These are phyloP conservation scores for Tipula lateralis DNA, from an alignment of 2,888 invertebrate genomes.

Conservation along the genomic window DNA sequence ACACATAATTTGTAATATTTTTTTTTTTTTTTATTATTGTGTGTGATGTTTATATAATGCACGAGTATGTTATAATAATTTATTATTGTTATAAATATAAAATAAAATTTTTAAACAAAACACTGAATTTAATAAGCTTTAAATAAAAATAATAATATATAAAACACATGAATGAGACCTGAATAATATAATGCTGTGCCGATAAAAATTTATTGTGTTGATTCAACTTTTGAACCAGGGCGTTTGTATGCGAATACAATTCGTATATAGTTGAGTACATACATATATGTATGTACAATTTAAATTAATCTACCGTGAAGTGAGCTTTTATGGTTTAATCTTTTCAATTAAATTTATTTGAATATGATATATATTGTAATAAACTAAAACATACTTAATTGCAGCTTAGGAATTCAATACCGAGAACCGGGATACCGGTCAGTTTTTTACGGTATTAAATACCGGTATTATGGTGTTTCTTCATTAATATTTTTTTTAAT, in stretches of 20 bases:
- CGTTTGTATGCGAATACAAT: no score
- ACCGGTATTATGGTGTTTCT: no score
- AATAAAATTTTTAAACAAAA: background rate
- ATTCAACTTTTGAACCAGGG: background rate
- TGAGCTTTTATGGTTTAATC: background rate
- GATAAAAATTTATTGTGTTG: background rate
- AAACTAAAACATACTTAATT: no score
- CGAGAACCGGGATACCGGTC: no score
- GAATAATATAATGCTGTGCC: background rate
- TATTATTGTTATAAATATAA: background rate
- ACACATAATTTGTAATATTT: constrained; percentile 15
- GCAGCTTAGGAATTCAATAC: no score
- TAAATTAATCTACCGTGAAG: background rate
- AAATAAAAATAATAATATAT: background rate
- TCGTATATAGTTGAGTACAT: no score
- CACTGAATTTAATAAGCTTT: background rate
- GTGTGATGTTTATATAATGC: background rate
- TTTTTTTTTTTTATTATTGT: background rate
- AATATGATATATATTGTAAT: no score
- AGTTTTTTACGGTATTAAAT: no score
- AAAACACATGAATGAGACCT: background rate
- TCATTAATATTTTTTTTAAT: no score
- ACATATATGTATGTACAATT: background rate
- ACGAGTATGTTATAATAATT: background rate
- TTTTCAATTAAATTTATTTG: background rate